Evolutionary conservation across 2,797 vertebrate genomes (phyloP).

Genomic region (Sebastes itinus): DNA sequence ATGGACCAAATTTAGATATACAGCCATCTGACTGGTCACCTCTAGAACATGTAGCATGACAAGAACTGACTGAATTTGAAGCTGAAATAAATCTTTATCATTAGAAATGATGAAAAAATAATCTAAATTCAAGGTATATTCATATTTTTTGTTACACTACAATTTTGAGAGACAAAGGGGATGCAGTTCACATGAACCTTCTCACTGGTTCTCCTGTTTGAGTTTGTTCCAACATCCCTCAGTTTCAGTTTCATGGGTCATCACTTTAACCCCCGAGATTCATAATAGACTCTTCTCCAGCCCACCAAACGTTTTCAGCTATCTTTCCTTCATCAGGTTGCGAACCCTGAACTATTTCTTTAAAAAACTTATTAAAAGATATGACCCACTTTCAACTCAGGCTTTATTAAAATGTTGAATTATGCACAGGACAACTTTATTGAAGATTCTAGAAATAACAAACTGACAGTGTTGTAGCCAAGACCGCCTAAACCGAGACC

Average conservation of each 20-base stretch:
- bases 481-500: no score
- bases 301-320: no score
- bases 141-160: background rate
- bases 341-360: no score
- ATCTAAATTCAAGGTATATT: background rate
- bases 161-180: background rate
- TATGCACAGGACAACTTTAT: no score
- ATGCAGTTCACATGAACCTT: background rate
- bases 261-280: fast-evolving
- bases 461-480: no score
- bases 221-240: background rate
- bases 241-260: background rate
- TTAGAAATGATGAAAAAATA: background rate
- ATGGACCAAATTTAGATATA: background rate
- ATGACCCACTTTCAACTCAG: no score
- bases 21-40: no score
- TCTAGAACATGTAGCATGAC: background rate
- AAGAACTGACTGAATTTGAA: background rate
- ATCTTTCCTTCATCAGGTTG: no score
- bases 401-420: no score
- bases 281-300: no score
- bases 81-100: background rate
- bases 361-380: no score
- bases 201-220: background rate
- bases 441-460: no score